Evolutionary conservation across 2,888 invertebrate genomes (phyloP).

Genomic region (Nipponacmea schrenckii): DNA sequence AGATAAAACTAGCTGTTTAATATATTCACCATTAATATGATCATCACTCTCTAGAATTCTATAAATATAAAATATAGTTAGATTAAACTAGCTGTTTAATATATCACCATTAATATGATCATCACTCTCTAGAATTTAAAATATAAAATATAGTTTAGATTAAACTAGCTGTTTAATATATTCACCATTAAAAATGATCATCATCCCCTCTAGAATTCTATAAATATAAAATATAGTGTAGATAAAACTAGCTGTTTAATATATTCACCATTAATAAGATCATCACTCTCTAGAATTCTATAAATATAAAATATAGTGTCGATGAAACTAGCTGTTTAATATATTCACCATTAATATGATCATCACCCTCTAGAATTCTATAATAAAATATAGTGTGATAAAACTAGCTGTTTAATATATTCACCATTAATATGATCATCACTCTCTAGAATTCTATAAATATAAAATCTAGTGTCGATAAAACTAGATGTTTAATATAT

Average conservation of each 20-base stretch:
- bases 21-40: constrained; percentile 75
- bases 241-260: constrained; percentile 87
- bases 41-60: constrained; percentile 80
- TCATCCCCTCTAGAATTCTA: background rate
- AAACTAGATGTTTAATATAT: constrained; percentile 86
- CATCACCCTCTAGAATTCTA: constrained; percentile 80
- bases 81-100: constrained; percentile 87
- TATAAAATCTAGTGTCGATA: constrained; percentile 77
- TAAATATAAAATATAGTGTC: constrained; percentile 72
- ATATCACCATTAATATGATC: constrained; percentile 73
- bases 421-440: constrained; percentile 70
- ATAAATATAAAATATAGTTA: constrained; percentile 72
- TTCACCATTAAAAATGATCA: constrained; percentile 70
- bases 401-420: constrained; percentile 76
- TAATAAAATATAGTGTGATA: constrained; percentile 15
- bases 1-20: constrained; percentile 86
- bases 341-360: constrained; percentile 75
- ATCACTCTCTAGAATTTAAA: background rate
- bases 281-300: constrained; percentile 80
- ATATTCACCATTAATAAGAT: constrained; percentile 75
- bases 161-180: constrained; percentile 76
- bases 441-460: constrained; percentile 26
- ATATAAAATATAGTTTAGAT: too few species aligned
- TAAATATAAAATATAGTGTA: constrained; percentile 73
- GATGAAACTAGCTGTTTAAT: constrained; percentile 87